Percentiles rank a stretch among this genome's conserved stretches.
phyloP scores from a whole-genome alignment of 2,797 vertebrate species.

The Sebastes reedi region DNA sequence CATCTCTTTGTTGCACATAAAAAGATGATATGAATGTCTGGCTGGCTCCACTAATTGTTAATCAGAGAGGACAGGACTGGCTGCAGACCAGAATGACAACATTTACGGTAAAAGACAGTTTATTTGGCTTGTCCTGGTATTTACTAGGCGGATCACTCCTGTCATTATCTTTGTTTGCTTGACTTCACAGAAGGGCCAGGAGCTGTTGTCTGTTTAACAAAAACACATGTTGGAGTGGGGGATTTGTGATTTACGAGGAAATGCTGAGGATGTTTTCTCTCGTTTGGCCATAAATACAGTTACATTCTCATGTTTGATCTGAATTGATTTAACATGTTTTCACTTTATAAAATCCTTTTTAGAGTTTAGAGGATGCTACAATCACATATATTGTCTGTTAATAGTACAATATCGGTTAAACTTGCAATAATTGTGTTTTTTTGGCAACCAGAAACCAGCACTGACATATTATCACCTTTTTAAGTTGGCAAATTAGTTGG shows the following conservation, averaged over 20 bases:
- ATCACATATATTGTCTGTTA: background rate
- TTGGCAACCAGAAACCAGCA: background rate
- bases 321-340: conserved; percentile 41
- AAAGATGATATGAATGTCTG: conserved; percentile 1
- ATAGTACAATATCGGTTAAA: background rate
- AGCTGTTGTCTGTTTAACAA: conserved; percentile 40
- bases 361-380: background rate
- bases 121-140: conserved; percentile 30
- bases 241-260: conserved; percentile 36
- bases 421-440: background rate
- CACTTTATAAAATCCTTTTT: conserved; percentile 4
- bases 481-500: background rate
- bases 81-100: conserved; percentile 1
- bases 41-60: conserved; percentile 9
- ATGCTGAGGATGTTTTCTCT: conserved; percentile 31
- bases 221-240: conserved; percentile 36
- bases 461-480: background rate
- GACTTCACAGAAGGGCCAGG: background rate
- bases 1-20: conserved; percentile 22
- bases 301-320: conserved; percentile 21
- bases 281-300: conserved; percentile 11
- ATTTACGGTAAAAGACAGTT: conserved; percentile 28
- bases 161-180: conserved; percentile 41
- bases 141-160: conserved; percentile 14
- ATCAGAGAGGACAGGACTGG: conserved; percentile 39